Conservation (phyloP, 92 coral and sea anemone genomes). For the Scolanthus callimorphus region DNA sequence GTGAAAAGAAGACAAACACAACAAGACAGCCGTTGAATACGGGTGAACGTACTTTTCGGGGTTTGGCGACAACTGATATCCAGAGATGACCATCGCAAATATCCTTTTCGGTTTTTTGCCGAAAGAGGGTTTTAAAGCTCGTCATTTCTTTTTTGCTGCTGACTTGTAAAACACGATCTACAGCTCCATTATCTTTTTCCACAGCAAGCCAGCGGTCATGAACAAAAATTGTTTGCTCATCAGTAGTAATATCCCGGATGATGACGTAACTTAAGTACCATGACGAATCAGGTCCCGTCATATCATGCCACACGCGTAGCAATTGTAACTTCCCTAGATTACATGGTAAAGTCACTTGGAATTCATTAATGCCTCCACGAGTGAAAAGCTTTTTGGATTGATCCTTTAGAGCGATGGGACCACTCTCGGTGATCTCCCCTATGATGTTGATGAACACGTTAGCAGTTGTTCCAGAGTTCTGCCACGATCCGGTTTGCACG, state of each 20-base stretch:
- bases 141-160: conserved; percentile 42
- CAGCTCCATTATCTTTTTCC: conserved; percentile 57
- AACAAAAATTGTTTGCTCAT: conserved; percentile 42
- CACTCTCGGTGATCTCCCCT: conserved; percentile 41
- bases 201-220: conserved; percentile 70
- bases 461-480: conserved; percentile 40
- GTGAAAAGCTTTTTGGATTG: conserved; percentile 29
- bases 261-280: conserved; percentile 53
- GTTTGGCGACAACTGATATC: conserved; percentile 69
- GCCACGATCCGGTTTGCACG: conserved; percentile 39
- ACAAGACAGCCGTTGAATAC: conserved; percentile 72
- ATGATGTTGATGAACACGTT: conserved; percentile 24
- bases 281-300: conserved; percentile 40
- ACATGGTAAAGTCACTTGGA: conserved; percentile 19
- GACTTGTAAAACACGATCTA: conserved; percentile 38
- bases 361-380: conserved; percentile 49
- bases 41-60: conserved; percentile 76
- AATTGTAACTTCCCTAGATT: conserved; percentile 33
- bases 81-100: conserved; percentile 72
- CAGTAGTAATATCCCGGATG: conserved; percentile 29
- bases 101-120: conserved; percentile 48
- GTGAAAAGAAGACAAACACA: conserved; percentile 61
- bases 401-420: conserved; percentile 26
- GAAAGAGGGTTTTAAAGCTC: conserved; percentile 52
- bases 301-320: conserved; percentile 52